These are phyloP conservation scores for Drosophila siamana DNA, from an alignment of 2,888 invertebrate species.

Conservation along the genomic window DNA sequence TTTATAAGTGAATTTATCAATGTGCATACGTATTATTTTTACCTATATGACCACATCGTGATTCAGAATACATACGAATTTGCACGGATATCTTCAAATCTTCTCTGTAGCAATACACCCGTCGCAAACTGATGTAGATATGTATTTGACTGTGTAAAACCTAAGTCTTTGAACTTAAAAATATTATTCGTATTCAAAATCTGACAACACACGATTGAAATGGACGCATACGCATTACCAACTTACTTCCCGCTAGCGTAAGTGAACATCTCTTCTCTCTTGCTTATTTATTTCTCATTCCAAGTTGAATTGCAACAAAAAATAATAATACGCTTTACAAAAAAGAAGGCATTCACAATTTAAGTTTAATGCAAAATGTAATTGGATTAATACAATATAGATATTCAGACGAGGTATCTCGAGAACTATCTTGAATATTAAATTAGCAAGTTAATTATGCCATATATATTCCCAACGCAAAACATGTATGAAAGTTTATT, in stretches of 20 bases:
- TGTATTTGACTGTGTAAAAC: slow-evolving; percentile 6
- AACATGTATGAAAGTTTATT: neutral
- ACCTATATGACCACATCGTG: neutral
- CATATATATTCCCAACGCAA: too few species aligned
- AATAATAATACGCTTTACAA: too few species aligned
- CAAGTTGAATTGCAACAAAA: too few species aligned
- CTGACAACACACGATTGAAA: slow-evolving; percentile 18
- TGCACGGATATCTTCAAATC: neutral
- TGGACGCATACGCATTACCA: slow-evolving; percentile 71
- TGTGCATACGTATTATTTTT: neutral
- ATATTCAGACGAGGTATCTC: neutral
- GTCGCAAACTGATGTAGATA: slow-evolving; percentile 29
- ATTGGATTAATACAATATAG: too few species aligned
- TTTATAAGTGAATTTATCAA: neutral
- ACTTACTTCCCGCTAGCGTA: slow-evolving; percentile 73
- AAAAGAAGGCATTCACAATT: too few species aligned
- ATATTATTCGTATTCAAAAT: neutral
- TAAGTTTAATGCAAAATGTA: too few species aligned
- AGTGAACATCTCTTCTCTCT: slow-evolving; percentile 34
- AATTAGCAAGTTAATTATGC: neutral
- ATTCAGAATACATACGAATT: neutral
- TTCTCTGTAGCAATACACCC: slow-evolving; percentile 29
- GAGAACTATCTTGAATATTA: neutral
- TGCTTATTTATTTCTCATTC: too few species aligned
- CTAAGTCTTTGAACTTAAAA: neutral